These are phyloP conservation scores for Merodon equestris DNA, from an alignment of 2,888 invertebrate species.

Conservation along the genomic window DNA sequence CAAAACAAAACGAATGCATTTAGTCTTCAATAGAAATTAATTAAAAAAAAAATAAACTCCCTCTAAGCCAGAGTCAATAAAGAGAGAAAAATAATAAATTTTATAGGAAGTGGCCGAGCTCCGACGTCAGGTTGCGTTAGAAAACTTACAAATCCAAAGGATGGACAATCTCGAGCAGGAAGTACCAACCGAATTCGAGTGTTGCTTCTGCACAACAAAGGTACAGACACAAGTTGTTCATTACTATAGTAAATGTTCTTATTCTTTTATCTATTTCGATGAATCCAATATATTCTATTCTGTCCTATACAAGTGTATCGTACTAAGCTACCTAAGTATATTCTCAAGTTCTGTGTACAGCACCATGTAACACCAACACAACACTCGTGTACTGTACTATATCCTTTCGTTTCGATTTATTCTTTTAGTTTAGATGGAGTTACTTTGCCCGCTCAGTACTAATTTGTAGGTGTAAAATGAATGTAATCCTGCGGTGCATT, in stretches of 20 bases:
- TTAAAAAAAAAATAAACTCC: constrained; percentile 64
- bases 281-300: constrained; percentile 7
- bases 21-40: constrained; percentile 15
- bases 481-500: constrained; percentile 45
- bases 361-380: constrained; percentile 37
- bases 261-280: constrained; percentile 4
- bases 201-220: constrained; percentile 98
- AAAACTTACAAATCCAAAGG: constrained; percentile 78
- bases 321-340: background rate
- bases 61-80: background rate
- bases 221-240: constrained; percentile 78
- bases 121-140: constrained; percentile 79
- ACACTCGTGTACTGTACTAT: constrained; percentile 10
- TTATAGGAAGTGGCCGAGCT: constrained; percentile 79
- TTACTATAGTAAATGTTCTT: constrained; percentile 8
- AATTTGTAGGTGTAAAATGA: constrained; percentile 40
- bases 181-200: constrained; percentile 96
- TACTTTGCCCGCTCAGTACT: constrained; percentile 28
- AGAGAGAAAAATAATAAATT: constrained; percentile 61
- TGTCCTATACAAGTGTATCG: constrained; percentile 21
- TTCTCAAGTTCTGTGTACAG: constrained; percentile 24
- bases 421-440: background rate
- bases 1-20: constrained; percentile 17
- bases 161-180: constrained; percentile 88
- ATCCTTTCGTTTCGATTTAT: background rate